These are phyloP conservation scores for Drosophila kikkawai DNA, from an alignment of 1,140 invertebrate genomes.

Conservation along the genomic window DNA sequence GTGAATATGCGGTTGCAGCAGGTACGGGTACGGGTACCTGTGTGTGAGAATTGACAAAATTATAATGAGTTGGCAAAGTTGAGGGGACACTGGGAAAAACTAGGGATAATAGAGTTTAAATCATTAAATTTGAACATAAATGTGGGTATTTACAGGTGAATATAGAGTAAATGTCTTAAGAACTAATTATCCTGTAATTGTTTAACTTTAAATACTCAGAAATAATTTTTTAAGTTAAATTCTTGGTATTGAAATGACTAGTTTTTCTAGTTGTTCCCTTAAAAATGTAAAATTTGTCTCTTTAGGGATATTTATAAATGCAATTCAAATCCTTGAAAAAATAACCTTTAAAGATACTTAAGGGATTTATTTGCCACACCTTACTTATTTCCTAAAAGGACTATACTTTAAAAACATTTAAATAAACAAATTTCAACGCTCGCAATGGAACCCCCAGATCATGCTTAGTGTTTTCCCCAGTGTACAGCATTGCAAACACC, in stretches of 20 bases:
- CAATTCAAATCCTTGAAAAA: too few relatives aligned
- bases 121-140: background rate
- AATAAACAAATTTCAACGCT: background rate
- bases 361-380: background rate
- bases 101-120: background rate
- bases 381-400: background rate
- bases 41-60: constrained; percentile 81
- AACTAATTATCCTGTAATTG: background rate
- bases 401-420: background rate
- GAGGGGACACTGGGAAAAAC: constrained; percentile 8
- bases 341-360: too few relatives aligned
- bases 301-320: background rate
- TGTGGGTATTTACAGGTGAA: too few relatives aligned
- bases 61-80: constrained; percentile 71
- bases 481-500: constrained; percentile 54
- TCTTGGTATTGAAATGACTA: too few relatives aligned
- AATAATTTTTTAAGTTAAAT: background rate
- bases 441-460: too few relatives aligned
- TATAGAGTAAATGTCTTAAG: background rate
- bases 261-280: background rate
- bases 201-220: background rate
- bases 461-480: constrained; percentile 7
- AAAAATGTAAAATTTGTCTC: background rate
- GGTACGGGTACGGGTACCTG: constrained; percentile 43
- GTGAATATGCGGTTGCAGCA: constrained; percentile 35